Evolutionary conservation across 2,113 vertebrate genomes (phyloP).

Genomic region (Coregonus clupeaformis): DNA sequence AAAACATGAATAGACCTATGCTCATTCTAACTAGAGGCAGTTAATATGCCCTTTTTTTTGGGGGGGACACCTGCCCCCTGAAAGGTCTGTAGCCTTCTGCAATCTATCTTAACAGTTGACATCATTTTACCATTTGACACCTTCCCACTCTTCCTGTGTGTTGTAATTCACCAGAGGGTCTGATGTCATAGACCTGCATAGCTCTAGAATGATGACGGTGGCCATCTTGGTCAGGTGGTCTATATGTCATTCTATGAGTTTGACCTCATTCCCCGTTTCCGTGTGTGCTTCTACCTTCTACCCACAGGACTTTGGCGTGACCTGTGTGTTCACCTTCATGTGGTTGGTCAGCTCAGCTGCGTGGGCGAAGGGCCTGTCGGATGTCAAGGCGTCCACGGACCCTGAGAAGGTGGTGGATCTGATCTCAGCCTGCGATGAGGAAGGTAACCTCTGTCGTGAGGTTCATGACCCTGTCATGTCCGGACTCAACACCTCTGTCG

Average conservation of each 20-base stretch:
- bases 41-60: too few species aligned
- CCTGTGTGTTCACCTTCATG: conserved; percentile 84
- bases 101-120: too few species aligned
- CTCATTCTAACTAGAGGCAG: too few species aligned
- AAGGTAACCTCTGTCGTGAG: conserved; percentile 74
- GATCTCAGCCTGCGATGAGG: conserved; percentile 59
- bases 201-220: too few species aligned
- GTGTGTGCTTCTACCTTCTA: neutral
- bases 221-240: neutral
- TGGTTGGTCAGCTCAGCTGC: conserved; percentile 87
- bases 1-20: too few species aligned
- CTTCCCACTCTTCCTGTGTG: too few species aligned
- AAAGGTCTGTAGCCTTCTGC: too few species aligned
- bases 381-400: conserved; percentile 83
- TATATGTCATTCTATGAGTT: conserved; percentile 5
- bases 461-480: conserved; percentile 83
- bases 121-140: neutral
- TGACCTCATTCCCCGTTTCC: too few species aligned
- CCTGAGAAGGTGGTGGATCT: conserved; percentile 77
- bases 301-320: conserved; percentile 82
- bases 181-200: too few species aligned
- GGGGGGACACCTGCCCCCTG: too few species aligned
- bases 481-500: conserved; percentile 89
- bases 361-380: conserved; percentile 86
- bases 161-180: too few species aligned